These are phyloP conservation scores for Gavialis gangeticus DNA, from an alignment of 2,113 vertebrate genomes.

Conservation along the genomic window DNA sequence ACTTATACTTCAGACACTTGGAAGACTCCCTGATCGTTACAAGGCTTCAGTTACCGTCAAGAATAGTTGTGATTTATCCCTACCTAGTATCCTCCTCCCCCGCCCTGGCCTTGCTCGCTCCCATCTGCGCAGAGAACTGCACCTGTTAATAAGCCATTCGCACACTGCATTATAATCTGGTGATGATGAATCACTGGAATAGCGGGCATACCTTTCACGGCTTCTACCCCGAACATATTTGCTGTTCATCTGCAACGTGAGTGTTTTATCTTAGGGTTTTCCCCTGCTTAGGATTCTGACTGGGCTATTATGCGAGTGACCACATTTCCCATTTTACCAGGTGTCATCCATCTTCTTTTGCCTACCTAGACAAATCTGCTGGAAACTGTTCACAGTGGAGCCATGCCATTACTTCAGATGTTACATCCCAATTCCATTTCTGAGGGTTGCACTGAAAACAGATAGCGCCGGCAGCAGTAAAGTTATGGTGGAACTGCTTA, in stretches of 20 bases:
- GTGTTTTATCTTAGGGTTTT: neutral
- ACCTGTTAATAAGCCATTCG: neutral
- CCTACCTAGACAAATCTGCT: slow-evolving; percentile 7
- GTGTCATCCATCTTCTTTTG: neutral
- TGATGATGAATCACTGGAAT: slow-evolving; percentile 23
- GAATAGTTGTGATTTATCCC: neutral
- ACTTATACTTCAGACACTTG: neutral
- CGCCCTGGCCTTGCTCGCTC: neutral
- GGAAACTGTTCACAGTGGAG: neutral
- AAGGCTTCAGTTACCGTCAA: neutral
- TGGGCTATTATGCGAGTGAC: neutral
- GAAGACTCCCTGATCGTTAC: neutral
- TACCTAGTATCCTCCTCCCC: neutral
- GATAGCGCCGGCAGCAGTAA: neutral
- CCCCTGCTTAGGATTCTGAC: neutral
- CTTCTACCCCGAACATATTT: neutral
- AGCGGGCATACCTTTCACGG: neutral
- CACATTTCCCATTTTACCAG: neutral
- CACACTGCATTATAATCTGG: neutral
- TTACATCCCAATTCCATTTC: neutral
- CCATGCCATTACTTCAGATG: neutral
- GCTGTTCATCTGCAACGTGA: neutral
- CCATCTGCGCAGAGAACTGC: neutral
- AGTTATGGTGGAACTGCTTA: neutral
- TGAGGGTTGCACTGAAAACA: neutral